Evolutionary conservation across 2,113 vertebrate species (phyloP).

Genomic region (Ifrita kowaldi): DNA sequence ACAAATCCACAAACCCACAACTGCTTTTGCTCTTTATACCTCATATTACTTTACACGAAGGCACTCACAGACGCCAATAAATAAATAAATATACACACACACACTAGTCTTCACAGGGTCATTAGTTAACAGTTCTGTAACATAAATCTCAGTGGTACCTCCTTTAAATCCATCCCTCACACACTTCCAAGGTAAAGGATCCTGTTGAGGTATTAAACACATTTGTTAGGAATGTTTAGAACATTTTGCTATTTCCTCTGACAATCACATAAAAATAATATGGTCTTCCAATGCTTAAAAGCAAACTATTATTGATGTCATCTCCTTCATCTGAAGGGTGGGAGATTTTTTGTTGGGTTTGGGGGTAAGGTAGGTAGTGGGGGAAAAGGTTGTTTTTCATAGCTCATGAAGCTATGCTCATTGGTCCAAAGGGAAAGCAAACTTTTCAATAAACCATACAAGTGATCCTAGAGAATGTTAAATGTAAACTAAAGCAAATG

Average conservation of each 20-base stretch:
- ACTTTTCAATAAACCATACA: background rate
- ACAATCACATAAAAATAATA: background rate
- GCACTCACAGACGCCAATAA: background rate
- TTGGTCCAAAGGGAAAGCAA: background rate
- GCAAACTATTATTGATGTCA: background rate
- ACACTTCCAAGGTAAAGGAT: background rate
- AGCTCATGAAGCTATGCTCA: background rate
- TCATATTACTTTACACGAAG: background rate
- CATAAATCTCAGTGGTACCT: background rate
- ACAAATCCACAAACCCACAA: background rate
- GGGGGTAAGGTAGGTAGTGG: too few species aligned
- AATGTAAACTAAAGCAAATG: background rate
- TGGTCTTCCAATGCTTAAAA: background rate
- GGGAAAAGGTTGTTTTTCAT: background rate
- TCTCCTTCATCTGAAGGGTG: background rate
- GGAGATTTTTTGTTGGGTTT: background rate
- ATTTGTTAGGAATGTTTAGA: background rate
- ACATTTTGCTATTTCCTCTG: background rate
- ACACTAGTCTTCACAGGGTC: background rate
- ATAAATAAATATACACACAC: rapidly evolving
- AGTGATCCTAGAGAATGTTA: background rate
- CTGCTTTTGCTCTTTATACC: background rate
- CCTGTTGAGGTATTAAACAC: background rate
- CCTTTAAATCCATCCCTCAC: background rate
- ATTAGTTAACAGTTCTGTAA: background rate